Evolutionary conservation across 64 coral and sea anemone genomes (phyloP).

Genomic region (Montipora sp.): DNA sequence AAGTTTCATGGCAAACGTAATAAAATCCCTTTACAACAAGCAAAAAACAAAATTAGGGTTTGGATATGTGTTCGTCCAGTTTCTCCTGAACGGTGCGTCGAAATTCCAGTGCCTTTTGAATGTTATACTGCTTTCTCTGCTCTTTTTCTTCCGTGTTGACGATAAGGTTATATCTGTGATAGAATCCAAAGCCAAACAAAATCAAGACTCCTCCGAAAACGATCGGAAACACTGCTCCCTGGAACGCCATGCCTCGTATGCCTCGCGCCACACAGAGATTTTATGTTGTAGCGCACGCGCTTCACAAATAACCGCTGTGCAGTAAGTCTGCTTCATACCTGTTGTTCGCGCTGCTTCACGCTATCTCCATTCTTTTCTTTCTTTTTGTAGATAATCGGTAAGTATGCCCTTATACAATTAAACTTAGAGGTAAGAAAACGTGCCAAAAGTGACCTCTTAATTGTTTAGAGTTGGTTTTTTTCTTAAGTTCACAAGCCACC

Average conservation of each 20-base stretch:
- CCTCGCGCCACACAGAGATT: too few species aligned
- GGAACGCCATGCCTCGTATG: constrained; percentile 53
- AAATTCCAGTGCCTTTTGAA: constrained; percentile 81
- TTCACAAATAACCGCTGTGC: too few species aligned
- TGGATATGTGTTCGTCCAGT: constrained; percentile 74
- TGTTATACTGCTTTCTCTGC: constrained; percentile 66
- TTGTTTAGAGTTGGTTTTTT: too few species aligned
- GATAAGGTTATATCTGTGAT: constrained; percentile 86
- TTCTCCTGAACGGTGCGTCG: constrained; percentile 76
- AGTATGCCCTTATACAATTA: too few species aligned
- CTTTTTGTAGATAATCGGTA: too few species aligned
- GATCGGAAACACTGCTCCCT: constrained; percentile 73
- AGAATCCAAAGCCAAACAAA: constrained; percentile 83
- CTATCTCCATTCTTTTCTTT: too few species aligned
- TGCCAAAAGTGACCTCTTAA: too few species aligned
- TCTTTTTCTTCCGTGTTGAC: constrained; percentile 68
- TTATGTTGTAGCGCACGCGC: too few species aligned
- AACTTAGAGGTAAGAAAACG: too few species aligned
- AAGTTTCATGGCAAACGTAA: not conserved
- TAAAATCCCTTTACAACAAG: not conserved
- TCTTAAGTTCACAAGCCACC: too few species aligned
- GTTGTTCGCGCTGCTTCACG: too few species aligned
- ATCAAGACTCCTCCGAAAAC: constrained; percentile 82
- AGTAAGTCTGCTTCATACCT: too few species aligned
- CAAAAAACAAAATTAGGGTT: not conserved